Evolutionary conservation across 2,797 vertebrate genomes (phyloP).

Genomic region (Gymnocypris eckloni): DNA sequence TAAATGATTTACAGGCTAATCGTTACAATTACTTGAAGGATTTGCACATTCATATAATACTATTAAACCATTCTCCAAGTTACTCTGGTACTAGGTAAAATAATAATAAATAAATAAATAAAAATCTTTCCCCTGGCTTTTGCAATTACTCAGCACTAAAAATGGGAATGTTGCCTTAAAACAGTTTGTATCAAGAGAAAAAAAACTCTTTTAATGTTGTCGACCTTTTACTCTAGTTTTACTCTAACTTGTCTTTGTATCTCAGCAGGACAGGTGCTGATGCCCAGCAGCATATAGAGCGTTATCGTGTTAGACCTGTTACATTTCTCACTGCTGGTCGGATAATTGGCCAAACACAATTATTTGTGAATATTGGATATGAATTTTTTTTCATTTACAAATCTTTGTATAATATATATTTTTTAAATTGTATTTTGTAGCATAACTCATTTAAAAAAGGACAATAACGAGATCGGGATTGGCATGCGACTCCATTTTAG

Average conservation of each 20-base stretch:
- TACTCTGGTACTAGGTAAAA: neutral
- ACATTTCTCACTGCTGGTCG: neutral
- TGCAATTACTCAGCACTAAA: neutral
- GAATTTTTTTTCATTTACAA: neutral
- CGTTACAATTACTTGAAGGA: neutral
- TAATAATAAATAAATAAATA: neutral
- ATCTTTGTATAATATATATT: neutral
- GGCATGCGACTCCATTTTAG: too few species aligned
- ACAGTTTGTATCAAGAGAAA: neutral
- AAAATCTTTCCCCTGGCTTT: neutral
- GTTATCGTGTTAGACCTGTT: neutral
- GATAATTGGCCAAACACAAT: neutral
- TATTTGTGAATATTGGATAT: neutral
- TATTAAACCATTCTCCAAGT: neutral
- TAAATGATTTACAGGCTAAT: neutral
- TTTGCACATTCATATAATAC: neutral
- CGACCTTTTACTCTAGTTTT: neutral
- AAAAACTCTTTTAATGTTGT: neutral
- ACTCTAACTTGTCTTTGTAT: neutral
- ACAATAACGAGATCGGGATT: neutral
- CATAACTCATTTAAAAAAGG: neutral
- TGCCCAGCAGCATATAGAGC: neutral
- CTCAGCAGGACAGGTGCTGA: neutral
- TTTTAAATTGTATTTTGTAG: neutral
- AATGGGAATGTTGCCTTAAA: neutral